phyloP scores from a whole-genome alignment of 2,888 invertebrate genomes.

The Lingula anatina region DNA sequence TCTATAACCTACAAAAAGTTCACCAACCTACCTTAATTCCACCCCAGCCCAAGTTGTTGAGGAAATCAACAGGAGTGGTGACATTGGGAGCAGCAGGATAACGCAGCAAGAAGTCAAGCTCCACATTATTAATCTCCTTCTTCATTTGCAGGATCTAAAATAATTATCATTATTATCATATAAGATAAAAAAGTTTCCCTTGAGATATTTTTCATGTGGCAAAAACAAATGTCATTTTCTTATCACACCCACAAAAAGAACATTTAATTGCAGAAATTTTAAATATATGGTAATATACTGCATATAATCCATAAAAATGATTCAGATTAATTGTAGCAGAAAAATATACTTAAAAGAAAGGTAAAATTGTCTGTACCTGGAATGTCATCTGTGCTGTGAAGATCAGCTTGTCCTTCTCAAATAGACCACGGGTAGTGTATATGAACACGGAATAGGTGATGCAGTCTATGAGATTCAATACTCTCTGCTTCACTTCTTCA shows the following conservation, averaged over 20 bases:
- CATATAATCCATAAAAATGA: constrained; percentile 1
- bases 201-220: neutral
- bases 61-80: constrained; percentile 89
- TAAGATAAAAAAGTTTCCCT: neutral
- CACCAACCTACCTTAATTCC: constrained; percentile 66
- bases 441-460: constrained; percentile 92
- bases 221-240: neutral
- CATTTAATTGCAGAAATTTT: too few relatives aligned
- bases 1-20: too few relatives aligned
- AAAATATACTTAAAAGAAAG: too few relatives aligned
- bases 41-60: constrained; percentile 89
- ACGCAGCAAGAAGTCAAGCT: constrained; percentile 85
- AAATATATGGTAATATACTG: too few relatives aligned
- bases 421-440: constrained; percentile 88
- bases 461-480: constrained; percentile 85
- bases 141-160: constrained; percentile 76
- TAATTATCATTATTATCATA: neutral
- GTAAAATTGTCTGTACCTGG: constrained; percentile 71
- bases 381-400: constrained; percentile 96
- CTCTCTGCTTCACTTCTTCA: constrained; percentile 71
- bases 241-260: constrained; percentile 1
- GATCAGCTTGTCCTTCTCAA: constrained; percentile 93
- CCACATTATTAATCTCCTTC: constrained; percentile 77
- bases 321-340: too few relatives aligned
- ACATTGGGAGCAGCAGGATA: constrained; percentile 90